These are phyloP conservation scores for Gandaritis pyraliata DNA, from an alignment of 2,888 invertebrate species.

Conservation along the genomic window DNA sequence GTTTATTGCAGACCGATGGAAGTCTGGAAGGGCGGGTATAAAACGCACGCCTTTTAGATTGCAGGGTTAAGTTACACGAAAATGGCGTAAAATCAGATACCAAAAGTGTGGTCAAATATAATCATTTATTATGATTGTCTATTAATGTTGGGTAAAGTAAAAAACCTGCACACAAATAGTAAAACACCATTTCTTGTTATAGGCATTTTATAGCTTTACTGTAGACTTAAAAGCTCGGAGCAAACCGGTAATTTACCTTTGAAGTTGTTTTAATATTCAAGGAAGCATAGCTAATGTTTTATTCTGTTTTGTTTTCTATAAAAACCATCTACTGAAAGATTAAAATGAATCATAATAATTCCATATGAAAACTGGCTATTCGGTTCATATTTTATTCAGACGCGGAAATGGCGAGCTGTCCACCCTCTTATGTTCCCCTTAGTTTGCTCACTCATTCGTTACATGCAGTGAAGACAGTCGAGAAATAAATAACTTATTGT, in stretches of 20 bases:
- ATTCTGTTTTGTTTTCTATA: neutral
- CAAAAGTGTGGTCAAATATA: too few relatives aligned
- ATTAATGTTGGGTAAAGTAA: too few relatives aligned
- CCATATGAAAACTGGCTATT: conserved; percentile 12
- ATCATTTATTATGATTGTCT: too few relatives aligned
- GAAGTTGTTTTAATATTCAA: neutral
- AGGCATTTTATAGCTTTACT: too few relatives aligned
- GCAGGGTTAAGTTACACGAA: conserved; percentile 8
- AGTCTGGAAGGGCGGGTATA: conserved; percentile 18
- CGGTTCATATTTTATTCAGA: conserved; percentile 22
- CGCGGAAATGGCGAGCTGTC: conserved; percentile 23
- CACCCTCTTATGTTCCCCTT: conserved; percentile 28
- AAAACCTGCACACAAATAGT: too few relatives aligned
- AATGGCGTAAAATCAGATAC: neutral
- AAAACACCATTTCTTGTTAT: too few relatives aligned
- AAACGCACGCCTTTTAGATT: conserved; percentile 16
- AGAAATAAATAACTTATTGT: neutral
- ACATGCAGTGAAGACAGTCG: conserved; percentile 13
- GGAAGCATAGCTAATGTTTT: neutral
- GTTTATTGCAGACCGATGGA: conserved; percentile 25
- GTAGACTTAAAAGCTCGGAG: too few relatives aligned
- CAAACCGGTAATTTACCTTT: too few relatives aligned
- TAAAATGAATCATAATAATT: conserved; percentile 9
- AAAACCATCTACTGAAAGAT: neutral
- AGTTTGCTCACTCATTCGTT: conserved; percentile 24